A percentile compares a stretch with the other conserved stretches of the same genome.
Evolutionary conservation across 30 jellyfish, hydroid and myxozoan species (phyloP).

Genomic region (Hydractinia symbiolongicarpus): DNA sequence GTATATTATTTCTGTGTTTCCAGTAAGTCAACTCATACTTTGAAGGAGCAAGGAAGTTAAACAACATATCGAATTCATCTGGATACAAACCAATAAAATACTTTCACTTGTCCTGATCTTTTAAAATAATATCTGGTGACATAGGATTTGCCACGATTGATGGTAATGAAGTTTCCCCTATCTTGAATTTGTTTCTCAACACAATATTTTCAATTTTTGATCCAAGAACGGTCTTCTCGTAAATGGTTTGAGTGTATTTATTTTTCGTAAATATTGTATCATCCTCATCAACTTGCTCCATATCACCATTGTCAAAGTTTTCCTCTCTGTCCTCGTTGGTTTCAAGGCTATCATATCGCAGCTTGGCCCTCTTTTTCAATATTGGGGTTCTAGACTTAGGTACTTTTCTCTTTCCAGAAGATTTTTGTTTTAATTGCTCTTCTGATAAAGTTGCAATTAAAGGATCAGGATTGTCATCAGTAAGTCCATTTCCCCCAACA

Average conservation of each 20-base stretch:
- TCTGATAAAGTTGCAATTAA: too few relatives aligned
- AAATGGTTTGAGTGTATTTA: conserved; percentile 6
- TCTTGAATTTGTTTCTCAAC: conserved; percentile 23
- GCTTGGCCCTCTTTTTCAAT: too few relatives aligned
- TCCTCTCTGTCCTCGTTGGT: too few relatives aligned
- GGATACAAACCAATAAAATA: conserved; percentile 49
- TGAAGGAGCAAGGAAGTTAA: conserved; percentile 65
- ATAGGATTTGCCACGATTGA: conserved; percentile 16
- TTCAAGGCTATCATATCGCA: too few relatives aligned
- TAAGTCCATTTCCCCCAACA: too few relatives aligned
- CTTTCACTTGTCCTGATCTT: not conserved
- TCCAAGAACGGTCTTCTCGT: conserved; percentile 1
- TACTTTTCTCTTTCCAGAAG: too few relatives aligned
- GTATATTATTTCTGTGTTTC: conserved; percentile 27
- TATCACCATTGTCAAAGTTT: too few relatives aligned
- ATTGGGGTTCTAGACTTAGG: too few relatives aligned
- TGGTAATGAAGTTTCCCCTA: not conserved
- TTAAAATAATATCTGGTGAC: conserved; percentile 27
- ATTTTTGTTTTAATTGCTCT: too few relatives aligned
- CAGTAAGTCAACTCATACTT: conserved; percentile 40
- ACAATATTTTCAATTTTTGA: conserved; percentile 32
- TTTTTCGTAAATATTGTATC: not conserved
- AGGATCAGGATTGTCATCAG: too few relatives aligned
- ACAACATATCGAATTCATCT: conserved; percentile 47
- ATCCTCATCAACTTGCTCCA: too few relatives aligned